A percentile compares a stretch with the other conserved stretches of the same genome.
Evolutionary conservation across 2,888 invertebrate species (phyloP).

Genomic region (Nezara viridula): DNA sequence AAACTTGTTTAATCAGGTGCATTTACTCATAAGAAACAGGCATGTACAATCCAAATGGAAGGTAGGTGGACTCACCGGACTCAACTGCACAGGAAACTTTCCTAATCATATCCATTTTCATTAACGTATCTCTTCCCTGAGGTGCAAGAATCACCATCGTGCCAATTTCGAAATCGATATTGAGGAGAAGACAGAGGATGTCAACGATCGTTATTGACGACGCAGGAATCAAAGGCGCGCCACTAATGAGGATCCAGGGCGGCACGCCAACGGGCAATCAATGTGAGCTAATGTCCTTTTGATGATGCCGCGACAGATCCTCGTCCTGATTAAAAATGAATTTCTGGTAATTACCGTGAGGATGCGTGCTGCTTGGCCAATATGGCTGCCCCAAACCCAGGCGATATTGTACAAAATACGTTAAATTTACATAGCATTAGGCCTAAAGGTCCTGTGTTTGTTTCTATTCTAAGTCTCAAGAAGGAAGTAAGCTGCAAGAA

Average conservation of each 20-base stretch:
- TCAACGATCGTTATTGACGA: constrained; percentile 24
- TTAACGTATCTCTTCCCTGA: neutral
- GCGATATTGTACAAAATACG: neutral
- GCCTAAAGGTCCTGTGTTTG: no score
- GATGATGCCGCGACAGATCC: constrained; percentile 58
- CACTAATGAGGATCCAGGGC: neutral
- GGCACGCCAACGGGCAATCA: constrained; percentile 36
- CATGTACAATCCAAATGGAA: no score
- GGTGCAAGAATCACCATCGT: neutral
- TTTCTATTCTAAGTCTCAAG: no score
- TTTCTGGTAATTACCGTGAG: constrained; percentile 52
- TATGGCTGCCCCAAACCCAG: neutral
- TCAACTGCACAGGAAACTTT: no score
- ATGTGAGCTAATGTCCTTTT: constrained; percentile 52
- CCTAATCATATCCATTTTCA: neutral
- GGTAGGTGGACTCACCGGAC: no score
- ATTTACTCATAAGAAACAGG: no score
- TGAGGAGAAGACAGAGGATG: neutral
- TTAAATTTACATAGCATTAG: neutral
- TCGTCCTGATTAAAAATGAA: constrained; percentile 57
- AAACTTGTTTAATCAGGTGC: no score
- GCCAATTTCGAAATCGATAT: neutral
- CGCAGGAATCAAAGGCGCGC: constrained; percentile 14
- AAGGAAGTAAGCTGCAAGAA: no score
- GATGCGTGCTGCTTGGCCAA: neutral